phyloP scores from a whole-genome alignment of 2,113 vertebrate species.

The Sterrhoptilus dennistouni region DNA sequence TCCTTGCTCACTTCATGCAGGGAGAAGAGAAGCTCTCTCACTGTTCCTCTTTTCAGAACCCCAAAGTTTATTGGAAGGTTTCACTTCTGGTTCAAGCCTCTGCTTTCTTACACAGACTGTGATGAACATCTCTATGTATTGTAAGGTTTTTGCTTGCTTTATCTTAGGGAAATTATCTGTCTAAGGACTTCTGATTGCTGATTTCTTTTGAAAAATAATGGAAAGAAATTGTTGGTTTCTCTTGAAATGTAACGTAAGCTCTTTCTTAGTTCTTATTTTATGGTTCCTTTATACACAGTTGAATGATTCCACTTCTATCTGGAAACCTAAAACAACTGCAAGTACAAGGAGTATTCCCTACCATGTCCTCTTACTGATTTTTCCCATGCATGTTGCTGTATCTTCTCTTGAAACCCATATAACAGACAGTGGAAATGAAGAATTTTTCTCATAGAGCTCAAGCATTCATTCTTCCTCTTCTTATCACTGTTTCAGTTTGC shows the following conservation, averaged over 20 bases:
- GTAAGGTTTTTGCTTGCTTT: neutral
- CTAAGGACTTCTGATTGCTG: neutral
- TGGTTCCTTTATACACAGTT: neutral
- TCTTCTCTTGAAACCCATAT: neutral
- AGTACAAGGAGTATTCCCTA: neutral
- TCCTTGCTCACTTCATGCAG: neutral
- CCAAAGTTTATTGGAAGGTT: neutral
- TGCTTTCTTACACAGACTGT: neutral
- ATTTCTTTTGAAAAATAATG: neutral
- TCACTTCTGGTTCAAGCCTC: neutral
- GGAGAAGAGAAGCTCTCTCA: neutral
- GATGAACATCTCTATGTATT: neutral
- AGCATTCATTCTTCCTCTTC: neutral
- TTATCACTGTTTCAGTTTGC: neutral
- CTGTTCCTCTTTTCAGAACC: neutral
- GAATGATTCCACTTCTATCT: neutral
- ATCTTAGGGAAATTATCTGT: neutral
- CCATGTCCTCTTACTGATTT: neutral
- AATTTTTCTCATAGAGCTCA: neutral
- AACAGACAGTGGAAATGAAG: neutral
- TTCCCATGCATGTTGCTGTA: neutral
- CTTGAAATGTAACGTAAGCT: neutral
- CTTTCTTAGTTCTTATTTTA: neutral
- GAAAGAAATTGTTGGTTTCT: neutral
- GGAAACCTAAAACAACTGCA: neutral